Base-by-base conservation (phyloP, 2,113 vertebrate genomes). In the Hippocampus mohnikei region DNA sequence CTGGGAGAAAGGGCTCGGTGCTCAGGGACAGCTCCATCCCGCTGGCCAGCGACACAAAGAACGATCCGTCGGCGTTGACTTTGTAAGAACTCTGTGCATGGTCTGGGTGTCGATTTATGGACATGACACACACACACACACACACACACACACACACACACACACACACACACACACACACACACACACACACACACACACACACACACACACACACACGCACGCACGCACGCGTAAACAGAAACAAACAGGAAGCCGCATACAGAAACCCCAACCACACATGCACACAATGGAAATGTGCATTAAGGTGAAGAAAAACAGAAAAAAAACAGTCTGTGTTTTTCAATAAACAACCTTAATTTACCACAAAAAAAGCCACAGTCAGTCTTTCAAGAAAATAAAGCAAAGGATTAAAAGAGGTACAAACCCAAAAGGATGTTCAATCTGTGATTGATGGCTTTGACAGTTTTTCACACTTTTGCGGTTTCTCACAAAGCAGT, bases 1-100 rank as follows among this genome's bases (percentile, higher is more conserved):
- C 94, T 0, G 95, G 91, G 73, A 96, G 91, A 71, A 97, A 95
- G n/a, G 96, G 96, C 85, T 99, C 97, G 0, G 96, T 96, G 84
- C 91, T 96, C 33, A 99, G 93, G 0, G 90, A 94, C 84, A 99
- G 92, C 87, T 98, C 97, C 97, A 99, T 98, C 56, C 97, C 97
- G 0, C 95, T 98, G 69, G 96, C 95, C 87, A 98, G 96, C 6
- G 94, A 93, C 75, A 96, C 96, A 5, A 93, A 92, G 40, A 99
- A 93, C 0, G 97, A 99, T 8, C 97, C 96, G 0, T 99, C 97
- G 0, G 95, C 94, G 73, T 95, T 96, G 79, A 99, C 94, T 5
- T 95, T 91, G 89, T 99, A 99, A 23, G 95, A 95, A 74, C 94
- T 97, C 82, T 95, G 94, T 0, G 94, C 94, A 62, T 98, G 96